Base-by-base conservation (phyloP, 2,797 vertebrate genomes). In the Dendrocincla fuliginosa region DNA sequence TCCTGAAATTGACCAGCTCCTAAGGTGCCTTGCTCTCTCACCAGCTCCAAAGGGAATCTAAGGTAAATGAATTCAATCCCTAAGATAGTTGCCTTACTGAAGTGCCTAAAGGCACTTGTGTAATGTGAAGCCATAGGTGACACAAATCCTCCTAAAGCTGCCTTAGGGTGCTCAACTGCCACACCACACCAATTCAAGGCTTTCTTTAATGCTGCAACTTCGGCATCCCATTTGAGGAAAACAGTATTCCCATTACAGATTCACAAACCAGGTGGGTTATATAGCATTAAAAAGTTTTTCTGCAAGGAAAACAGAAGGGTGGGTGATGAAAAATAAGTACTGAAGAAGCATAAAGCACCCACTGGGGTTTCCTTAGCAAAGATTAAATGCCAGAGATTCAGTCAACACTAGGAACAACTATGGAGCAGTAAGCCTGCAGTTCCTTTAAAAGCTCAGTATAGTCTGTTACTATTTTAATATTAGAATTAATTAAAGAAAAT, bases 401-500 rank as follows among this genome's bases (percentile, higher is more conserved):
- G 87, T 61, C 73, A 91, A 56, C 10, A 33, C 35, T 78, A 57
- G 50, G 91, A 93, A 49, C 44, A 90, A 9, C 64, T 50, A 57
- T 2, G 2, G 64, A 90, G 25, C 39, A 61, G 46, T 60, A 75
- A 24, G 53, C n/a, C 57, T 90, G 47, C 35, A 55, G 79, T 47
- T 91, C 76, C 33, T 57, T 76, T 75, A 74, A 91, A 87, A 88
- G 42, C 42, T 75, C 73, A 65, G 24, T 68, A 44, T 73, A 81
- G 50, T 47, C 50, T 78, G 65, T 84, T 95, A 75, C 32, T 16
- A 49, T 37, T 84, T 84, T 41, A 92, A 59, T 90, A 94, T 84
- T 57, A 70, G 35, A 89, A 94, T 90, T 94, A 95, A 88, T 84
- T 69, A 37, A 79, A 90, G 55, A 79, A 96, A 95, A 95, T 52